phyloP scores from a whole-genome alignment of 2,113 vertebrate genomes.

The Polypterus senegalus region DNA sequence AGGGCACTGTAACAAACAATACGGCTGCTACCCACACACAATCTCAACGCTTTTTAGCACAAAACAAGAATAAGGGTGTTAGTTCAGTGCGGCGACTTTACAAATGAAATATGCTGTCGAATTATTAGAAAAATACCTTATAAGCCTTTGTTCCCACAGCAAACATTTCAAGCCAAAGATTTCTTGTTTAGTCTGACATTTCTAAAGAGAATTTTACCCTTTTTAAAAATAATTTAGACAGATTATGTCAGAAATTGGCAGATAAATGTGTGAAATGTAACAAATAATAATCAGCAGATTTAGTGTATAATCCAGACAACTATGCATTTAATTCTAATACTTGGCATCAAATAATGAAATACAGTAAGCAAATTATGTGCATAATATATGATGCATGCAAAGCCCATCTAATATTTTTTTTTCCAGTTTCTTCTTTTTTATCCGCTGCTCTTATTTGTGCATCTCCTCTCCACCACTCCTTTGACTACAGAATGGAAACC shows the following conservation, averaged over 20 bases:
- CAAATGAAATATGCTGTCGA: neutral
- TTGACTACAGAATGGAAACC: too few relatives aligned
- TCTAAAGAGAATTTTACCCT: slow-evolving; percentile 26
- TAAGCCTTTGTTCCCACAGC: slow-evolving; percentile 3
- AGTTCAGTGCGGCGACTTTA: neutral
- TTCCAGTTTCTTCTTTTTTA: too few relatives aligned
- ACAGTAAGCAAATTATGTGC: slow-evolving; percentile 42
- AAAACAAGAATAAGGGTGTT: too few relatives aligned
- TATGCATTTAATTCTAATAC: slow-evolving; percentile 46
- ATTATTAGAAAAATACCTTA: slow-evolving; percentile 6
- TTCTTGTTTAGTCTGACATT: slow-evolving; percentile 33
- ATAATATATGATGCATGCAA: slow-evolving; percentile 32
- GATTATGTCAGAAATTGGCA: slow-evolving; percentile 48
- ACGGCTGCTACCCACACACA: neutral
- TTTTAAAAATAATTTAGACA: slow-evolving; percentile 47
- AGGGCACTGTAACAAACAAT: slow-evolving; percentile 27
- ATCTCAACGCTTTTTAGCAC: neutral
- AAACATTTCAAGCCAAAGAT: slow-evolving; percentile 25
- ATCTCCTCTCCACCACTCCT: too few relatives aligned
- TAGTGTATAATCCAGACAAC: slow-evolving; percentile 55
- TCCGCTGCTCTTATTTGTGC: too few relatives aligned
- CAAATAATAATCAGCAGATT: slow-evolving; percentile 55
- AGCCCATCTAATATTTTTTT: slow-evolving; percentile 18
- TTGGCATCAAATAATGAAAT: slow-evolving; percentile 42
- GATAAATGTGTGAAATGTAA: slow-evolving; percentile 47